These are phyloP conservation scores for Monodelphis domestica DNA, from an alignment of 2,797 vertebrate species.

Conservation along the genomic window DNA sequence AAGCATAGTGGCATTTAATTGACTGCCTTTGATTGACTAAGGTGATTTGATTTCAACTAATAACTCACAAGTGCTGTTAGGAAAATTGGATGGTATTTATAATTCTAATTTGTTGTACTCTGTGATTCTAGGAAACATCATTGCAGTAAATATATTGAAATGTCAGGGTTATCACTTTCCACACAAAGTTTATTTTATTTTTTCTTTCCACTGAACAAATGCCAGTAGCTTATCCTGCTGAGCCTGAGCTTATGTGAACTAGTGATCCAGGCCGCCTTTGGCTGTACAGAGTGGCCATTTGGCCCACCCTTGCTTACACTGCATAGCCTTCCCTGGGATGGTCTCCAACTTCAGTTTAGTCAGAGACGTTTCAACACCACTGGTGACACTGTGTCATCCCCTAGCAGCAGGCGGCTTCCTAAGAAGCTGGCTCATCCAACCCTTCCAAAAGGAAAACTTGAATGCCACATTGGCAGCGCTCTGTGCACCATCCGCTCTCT, in stretches of 20 bases:
- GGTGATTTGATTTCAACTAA: conserved; percentile 74
- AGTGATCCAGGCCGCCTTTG: conserved; percentile 78
- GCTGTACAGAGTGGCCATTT: conserved; percentile 78
- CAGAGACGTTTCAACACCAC: conserved; percentile 73
- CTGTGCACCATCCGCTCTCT: conserved; percentile 56
- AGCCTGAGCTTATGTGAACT: conserved; percentile 76
- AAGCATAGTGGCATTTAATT: conserved; percentile 36
- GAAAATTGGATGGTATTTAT: conserved; percentile 75
- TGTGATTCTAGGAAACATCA: conserved; percentile 70
- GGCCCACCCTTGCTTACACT: conserved; percentile 58
- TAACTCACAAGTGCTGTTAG: conserved; percentile 73
- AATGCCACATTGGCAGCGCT: conserved; percentile 71
- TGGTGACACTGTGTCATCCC: conserved; percentile 57
- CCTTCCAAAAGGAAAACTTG: conserved; percentile 76
- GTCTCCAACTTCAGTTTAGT: conserved; percentile 72
- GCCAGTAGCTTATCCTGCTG: conserved; percentile 75
- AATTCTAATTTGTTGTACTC: conserved; percentile 79
- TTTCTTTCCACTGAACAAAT: conserved; percentile 78
- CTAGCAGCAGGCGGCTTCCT: conserved; percentile 77
- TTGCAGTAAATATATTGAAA: conserved; percentile 80
- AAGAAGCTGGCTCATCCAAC: conserved; percentile 78
- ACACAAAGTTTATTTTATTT: conserved; percentile 77
- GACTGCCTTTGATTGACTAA: conserved; percentile 60
- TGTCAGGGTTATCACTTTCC: conserved; percentile 76
- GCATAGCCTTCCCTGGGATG: conserved; percentile 74